Evolutionary conservation across 2,888 invertebrate species (phyloP), one percentile per base, ranked within the genome.

Genomic region (Terebella lapidaria): DNA sequence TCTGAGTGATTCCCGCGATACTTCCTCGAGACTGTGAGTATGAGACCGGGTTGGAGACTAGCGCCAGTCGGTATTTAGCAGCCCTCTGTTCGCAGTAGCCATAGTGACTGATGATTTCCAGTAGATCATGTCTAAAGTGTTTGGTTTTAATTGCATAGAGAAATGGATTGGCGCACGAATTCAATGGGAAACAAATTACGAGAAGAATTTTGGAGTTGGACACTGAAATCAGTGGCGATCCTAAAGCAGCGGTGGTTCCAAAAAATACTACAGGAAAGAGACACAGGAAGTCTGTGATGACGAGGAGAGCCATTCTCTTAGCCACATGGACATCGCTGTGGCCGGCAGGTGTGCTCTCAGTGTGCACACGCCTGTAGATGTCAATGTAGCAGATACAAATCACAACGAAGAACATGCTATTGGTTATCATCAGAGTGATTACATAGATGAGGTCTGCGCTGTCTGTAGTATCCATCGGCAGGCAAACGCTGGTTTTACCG

Each of bases 391-490:
- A 77, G 27, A 65, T 66, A 51, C 72, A 72, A 28, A 78, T 75
- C 10, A 72, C 67, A 1, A 72, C 53, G 60, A 78, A 78, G 51
- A 73, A 74, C 3, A 71, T 84, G 3, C 95, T 94, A 81, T 96
- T 97, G 75, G 94, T 87, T 64, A 90, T 85, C 85, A 97, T 91
- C 58, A 95, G 84, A 68, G 92, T 88, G 1, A 93, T 89, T 26
- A 95, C 93, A 83, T 95, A 96, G 1, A 88, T 87, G 46, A 67
- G 63, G 57, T 75, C 76, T 3, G 69, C 28, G 1, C 63, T 56
- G 27, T 68, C 68, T 1, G 67, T 63, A 2, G 70, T 68, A 58
- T 74, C 71, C 74, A 78, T 76, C 15, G 78, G 78, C 24, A 78
- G 65, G 64, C 78, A 78, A 4, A 77, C 73, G 59, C 76, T 77